A percentile compares a stretch with the other conserved stretches of the same genome.
These are phyloP conservation scores for Hirtodrosophila cameraria DNA, from an alignment of 2,888 invertebrate species.

Conservation along the genomic window DNA sequence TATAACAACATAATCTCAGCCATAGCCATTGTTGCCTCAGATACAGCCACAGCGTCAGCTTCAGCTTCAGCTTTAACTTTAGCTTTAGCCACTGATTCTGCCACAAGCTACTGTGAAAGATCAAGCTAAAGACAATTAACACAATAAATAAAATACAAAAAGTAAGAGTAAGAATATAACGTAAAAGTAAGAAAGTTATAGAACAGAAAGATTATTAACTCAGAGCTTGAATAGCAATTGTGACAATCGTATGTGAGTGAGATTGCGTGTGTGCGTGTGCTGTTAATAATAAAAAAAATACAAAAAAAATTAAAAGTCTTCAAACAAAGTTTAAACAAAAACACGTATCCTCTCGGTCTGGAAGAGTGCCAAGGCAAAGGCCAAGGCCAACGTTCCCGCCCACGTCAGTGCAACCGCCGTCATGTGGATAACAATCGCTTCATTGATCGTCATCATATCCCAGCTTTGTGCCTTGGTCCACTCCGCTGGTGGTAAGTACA, in stretches of 20 bases:
- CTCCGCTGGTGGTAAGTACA: constrained; percentile 84
- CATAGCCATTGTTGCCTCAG: constrained; percentile 19
- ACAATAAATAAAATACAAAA: constrained; percentile 5
- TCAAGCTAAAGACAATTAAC: constrained; percentile 28
- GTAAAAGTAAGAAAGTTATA: constrained; percentile 1
- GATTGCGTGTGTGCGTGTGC: constrained; percentile 11
- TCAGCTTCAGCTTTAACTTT: constrained; percentile 13
- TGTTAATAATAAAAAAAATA: neutral
- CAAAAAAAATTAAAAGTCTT: no score
- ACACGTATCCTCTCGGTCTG: constrained; percentile 14
- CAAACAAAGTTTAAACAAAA: neutral
- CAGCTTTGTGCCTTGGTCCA: constrained; percentile 83
- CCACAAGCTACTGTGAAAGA: constrained; percentile 16
- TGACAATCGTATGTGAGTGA: constrained; percentile 57
- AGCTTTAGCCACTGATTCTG: constrained; percentile 3
- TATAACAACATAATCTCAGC: constrained; percentile 42
- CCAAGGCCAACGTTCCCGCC: constrained; percentile 22
- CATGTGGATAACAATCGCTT: constrained; percentile 83
- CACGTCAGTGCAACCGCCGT: constrained; percentile 66
- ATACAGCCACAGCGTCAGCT: constrained; percentile 17
- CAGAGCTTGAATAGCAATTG: constrained; percentile 43
- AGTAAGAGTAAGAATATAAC: constrained; percentile 5
- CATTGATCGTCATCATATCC: constrained; percentile 83
- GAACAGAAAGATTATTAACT: constrained; percentile 5
- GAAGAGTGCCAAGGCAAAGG: constrained; percentile 26